A percentile compares a stretch with the other conserved stretches of the same genome.
Evolutionary conservation across 1,140 invertebrate species (phyloP).

Genomic region (Eulimnadia texana): DNA sequence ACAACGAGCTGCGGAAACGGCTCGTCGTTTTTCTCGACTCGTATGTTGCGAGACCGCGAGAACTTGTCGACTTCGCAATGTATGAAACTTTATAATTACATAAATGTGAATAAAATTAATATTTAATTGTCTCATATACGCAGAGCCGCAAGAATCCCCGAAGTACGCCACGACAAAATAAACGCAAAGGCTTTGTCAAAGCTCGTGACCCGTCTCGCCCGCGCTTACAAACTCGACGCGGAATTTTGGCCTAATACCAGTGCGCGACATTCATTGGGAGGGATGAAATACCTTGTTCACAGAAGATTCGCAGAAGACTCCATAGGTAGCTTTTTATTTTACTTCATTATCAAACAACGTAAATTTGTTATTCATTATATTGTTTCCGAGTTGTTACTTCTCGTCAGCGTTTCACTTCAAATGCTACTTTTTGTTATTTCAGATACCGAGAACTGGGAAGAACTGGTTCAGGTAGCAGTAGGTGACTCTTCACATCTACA

Average conservation of each 20-base stretch:
- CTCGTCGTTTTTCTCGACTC: conserved; percentile 44
- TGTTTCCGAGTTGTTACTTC: too few relatives aligned
- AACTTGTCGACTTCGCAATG: background rate
- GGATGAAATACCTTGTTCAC: conserved; percentile 45
- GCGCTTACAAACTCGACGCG: conserved; percentile 35
- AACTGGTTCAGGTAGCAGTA: conserved; percentile 49
- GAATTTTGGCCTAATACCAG: conserved; percentile 45
- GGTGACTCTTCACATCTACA: conserved; percentile 36
- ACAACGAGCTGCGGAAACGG: conserved; percentile 38
- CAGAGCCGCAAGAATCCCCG: conserved; percentile 29
- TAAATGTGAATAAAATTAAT: background rate
- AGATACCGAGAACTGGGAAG: conserved; percentile 44
- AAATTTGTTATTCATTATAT: background rate
- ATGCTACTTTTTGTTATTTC: conserved; percentile 12
- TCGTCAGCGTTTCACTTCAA: too few relatives aligned
- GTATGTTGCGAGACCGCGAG: conserved; percentile 6
- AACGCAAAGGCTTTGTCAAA: conserved; percentile 43
- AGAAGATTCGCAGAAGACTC: conserved; percentile 43
- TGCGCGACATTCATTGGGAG: conserved; percentile 43
- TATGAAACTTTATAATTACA: conserved; percentile 3
- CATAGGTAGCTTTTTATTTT: conserved; percentile 32
- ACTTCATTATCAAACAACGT: conserved; percentile 15
- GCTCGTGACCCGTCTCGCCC: conserved; percentile 41
- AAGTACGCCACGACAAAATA: conserved; percentile 40
- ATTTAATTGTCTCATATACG: too few relatives aligned